These are phyloP conservation scores for Epizoanthus scotinus DNA, from an alignment of 92 coral and sea anemone species.

Conservation along the genomic window DNA sequence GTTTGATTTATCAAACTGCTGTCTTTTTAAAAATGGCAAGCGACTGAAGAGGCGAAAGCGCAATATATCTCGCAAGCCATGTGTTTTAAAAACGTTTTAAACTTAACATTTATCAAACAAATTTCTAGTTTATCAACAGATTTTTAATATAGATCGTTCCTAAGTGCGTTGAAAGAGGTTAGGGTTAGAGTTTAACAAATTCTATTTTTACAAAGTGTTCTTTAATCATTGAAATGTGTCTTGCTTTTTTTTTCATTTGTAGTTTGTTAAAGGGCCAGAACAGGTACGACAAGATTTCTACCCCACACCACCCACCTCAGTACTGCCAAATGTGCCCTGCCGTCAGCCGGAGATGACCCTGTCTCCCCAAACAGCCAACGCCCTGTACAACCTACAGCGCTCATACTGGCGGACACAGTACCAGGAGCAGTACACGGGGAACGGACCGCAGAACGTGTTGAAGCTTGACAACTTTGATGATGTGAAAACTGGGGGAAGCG, in stretches of 20 bases:
- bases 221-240: too few species aligned
- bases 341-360: constrained; percentile 76
- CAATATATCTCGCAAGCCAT: too few species aligned
- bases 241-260: neutral
- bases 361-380: constrained; percentile 84
- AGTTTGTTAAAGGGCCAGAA: constrained; percentile 86
- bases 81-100: too few species aligned
- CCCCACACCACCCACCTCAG: constrained; percentile 92
- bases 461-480: constrained; percentile 81
- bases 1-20: too few species aligned
- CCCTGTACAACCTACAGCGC: constrained; percentile 77
- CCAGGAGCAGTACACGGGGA: constrained; percentile 82
- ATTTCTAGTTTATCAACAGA: too few species aligned
- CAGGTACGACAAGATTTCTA: constrained; percentile 70
- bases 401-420: constrained; percentile 77
- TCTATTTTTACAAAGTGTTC: too few species aligned
- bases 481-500: constrained; percentile 51
- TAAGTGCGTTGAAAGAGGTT: too few species aligned
- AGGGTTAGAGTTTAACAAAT: too few species aligned
- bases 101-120: too few species aligned
- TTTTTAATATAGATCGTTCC: too few species aligned
- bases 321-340: constrained; percentile 73
- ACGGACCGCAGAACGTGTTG: constrained; percentile 75
- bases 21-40: too few species aligned
- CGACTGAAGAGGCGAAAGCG: too few species aligned